Evolutionary conservation across 2,888 invertebrate species (phyloP).

Genomic region (Galeopsomyia nigrocyanea): DNA sequence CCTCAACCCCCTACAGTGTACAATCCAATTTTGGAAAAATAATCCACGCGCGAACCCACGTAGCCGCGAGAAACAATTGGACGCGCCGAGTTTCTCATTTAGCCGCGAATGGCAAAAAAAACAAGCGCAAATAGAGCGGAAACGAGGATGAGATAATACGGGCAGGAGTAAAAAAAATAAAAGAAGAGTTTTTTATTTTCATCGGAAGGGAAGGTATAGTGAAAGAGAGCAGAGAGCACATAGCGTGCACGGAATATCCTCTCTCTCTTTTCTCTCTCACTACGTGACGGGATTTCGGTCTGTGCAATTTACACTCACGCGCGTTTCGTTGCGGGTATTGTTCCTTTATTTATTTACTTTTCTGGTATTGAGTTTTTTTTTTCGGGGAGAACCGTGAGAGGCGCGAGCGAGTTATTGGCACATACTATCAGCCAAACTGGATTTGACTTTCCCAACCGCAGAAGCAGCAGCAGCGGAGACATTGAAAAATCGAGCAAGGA

Average conservation of each 20-base stretch:
- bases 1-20: no score
- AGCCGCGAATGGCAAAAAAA: neutral
- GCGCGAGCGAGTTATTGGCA: constrained; percentile 6
- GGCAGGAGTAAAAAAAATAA: neutral
- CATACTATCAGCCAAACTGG: neutral
- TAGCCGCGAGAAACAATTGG: constrained; percentile 4
- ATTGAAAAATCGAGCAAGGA: constrained; percentile 13
- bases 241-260: constrained; percentile 46
- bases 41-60: no score
- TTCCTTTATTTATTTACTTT: constrained; percentile 33
- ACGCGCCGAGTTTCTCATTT: neutral
- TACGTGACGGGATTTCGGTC: constrained; percentile 47
- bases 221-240: constrained; percentile 4
- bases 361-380: constrained; percentile 27
- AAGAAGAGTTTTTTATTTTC: neutral
- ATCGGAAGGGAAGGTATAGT: neutral
- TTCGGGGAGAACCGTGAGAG: no score
- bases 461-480: no score
- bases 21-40: no score
- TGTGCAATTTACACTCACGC: constrained; percentile 34
- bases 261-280: constrained; percentile 3
- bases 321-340: neutral
- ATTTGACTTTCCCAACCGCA: constrained; percentile 24
- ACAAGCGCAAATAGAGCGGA: constrained; percentile 24
- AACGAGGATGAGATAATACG: constrained; percentile 32